phyloP scores from a whole-genome alignment of 2,797 vertebrate genomes.

The Borostomias antarcticus region DNA sequence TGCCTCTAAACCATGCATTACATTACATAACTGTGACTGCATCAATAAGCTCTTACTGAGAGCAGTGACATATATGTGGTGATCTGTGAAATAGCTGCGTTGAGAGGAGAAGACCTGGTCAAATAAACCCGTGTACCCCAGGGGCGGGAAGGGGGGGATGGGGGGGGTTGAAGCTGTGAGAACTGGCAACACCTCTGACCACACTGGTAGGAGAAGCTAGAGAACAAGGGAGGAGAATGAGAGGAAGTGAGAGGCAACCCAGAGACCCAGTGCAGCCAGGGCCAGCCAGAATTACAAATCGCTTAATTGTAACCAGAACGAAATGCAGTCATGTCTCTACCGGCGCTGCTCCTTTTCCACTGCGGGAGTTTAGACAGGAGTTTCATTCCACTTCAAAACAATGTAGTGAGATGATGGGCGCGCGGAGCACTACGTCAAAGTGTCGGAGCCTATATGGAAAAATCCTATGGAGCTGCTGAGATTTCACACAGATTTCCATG shows the following conservation, averaged over 20 bases:
- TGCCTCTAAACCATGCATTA: too few relatives aligned
- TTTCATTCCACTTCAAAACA: constrained; percentile 47
- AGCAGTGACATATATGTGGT: too few relatives aligned
- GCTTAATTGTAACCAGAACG: constrained; percentile 62
- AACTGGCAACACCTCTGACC: not conserved
- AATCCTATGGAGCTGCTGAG: constrained; percentile 12
- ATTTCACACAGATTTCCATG: constrained; percentile 38
- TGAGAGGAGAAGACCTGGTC: not conserved
- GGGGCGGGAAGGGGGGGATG: not conserved
- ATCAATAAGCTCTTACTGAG: too few relatives aligned
- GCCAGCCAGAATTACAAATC: constrained; percentile 58
- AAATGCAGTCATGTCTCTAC: constrained; percentile 20
- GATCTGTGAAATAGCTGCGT: not conserved
- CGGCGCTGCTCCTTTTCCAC: constrained; percentile 47
- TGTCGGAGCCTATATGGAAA: constrained; percentile 26
- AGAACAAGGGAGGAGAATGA: constrained; percentile 10
- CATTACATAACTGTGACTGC: too few relatives aligned
- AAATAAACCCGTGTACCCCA: not conserved
- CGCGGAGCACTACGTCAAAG: constrained; percentile 31
- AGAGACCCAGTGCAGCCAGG: constrained; percentile 36
- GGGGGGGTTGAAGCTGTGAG: not conserved
- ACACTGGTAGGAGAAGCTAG: not conserved
- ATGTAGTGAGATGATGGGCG: constrained; percentile 21
- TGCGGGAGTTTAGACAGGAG: constrained; percentile 29
- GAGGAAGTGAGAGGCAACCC: constrained; percentile 37